These are phyloP conservation scores for Cheilosia pagana DNA, from an alignment of 2,888 invertebrate species.

Conservation along the genomic window DNA sequence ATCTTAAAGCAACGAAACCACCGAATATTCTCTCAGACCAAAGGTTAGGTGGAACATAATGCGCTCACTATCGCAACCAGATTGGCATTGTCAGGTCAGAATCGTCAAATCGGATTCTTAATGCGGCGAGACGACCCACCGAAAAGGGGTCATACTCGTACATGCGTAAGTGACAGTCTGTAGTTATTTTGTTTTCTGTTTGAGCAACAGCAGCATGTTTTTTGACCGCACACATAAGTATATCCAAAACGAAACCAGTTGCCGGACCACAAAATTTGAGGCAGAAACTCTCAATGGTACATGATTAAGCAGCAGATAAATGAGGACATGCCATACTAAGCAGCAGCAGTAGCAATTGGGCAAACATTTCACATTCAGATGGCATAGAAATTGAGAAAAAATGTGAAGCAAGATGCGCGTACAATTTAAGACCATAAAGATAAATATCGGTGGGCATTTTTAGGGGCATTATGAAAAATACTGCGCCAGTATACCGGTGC, in stretches of 20 bases:
- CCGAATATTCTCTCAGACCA: constrained; percentile 41
- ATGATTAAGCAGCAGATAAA: constrained; percentile 65
- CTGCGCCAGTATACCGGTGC: constrained; percentile 53
- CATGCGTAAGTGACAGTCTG: constrained; percentile 30
- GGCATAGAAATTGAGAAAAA: constrained; percentile 66
- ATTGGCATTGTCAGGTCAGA: constrained; percentile 42
- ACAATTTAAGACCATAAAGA: constrained; percentile 72
- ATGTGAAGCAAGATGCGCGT: constrained; percentile 67
- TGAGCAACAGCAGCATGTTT: constrained; percentile 38
- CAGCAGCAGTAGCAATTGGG: constrained; percentile 57
- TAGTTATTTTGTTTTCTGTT: constrained; percentile 23
- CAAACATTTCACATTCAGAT: constrained; percentile 62
- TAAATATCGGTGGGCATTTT: constrained; percentile 68
- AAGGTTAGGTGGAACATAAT: constrained; percentile 49
- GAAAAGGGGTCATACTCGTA: constrained; percentile 51
- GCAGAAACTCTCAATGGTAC: constrained; percentile 57
- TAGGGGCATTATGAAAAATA: constrained; percentile 48
- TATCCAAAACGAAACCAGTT: constrained; percentile 57
- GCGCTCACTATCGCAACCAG: constrained; percentile 27
- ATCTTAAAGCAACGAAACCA: constrained; percentile 22
- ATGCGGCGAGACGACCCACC: constrained; percentile 16
- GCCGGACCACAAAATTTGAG: constrained; percentile 14
- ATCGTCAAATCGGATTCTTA: constrained; percentile 35
- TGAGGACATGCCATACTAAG: constrained; percentile 55
- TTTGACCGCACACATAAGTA: constrained; percentile 22